Base-by-base conservation (phyloP, 2,113 vertebrate species). In the Daboia siamensis region DNA sequence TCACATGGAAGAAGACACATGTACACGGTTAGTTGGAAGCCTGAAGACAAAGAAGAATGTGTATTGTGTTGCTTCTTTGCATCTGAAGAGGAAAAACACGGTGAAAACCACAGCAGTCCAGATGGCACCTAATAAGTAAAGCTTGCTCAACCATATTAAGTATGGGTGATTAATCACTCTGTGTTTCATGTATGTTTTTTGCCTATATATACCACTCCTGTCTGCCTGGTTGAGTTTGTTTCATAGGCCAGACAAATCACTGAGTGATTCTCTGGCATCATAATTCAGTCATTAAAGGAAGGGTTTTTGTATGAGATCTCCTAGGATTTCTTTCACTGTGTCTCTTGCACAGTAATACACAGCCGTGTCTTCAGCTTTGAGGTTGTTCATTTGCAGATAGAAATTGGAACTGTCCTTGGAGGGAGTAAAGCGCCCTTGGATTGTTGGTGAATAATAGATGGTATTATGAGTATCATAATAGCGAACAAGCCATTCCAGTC, bases 81-180 rank as follows among this genome's bases (percentile, higher is more conserved):
- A n/a, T n/a, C 10, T 13, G 1, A n/a, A n/a, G 12, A 69, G 26
- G 29, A n/a, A 33, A 64, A 64, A 29, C 10, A 3, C 12, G 10
- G 3, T 64, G 26, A 29, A 64, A 69, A 69, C 29, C 61, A 69
- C 61, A 69, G 3, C 61, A 69, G 4, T 15, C 64, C 13, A 15
- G n/a, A 0, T 74, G 64, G n/a, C 33, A 0, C 0, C 0, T 33
- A 0, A 15, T 1, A 33, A 74, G 5, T 12, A 5, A 74, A 74
- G 33, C 0, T 74, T 74, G 5, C 6, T 33, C 13, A 74, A 33
- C n/a, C 12, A 2, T 17, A 33, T 0, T 15, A 33, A 74, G n/a
- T 15, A 13, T 1, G 64, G 64, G 12, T n/a, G 29, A 64, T n/a
- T 13, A n/a, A 64, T 64, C 1, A 15, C 29, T 33, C 11, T 69